These are phyloP conservation scores for mouse (Mus musculus) DNA, from an alignment of 2,113 vertebrate genomes.

Conservation along the genomic window GRCm39 chr12:56381501-56382000, in stretches of 20 bases:
- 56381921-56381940: background rate
- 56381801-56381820: background rate
- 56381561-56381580: background rate
- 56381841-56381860: background rate
- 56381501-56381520: slow-evolving; percentile 65
- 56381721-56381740: background rate
- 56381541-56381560: background rate
- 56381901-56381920: slow-evolving; percentile 41
- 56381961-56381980: background rate
- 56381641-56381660: background rate
- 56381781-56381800: background rate
- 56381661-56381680: background rate
- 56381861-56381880: slow-evolving; percentile 20
- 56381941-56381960: background rate
- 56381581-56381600: background rate
- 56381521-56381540: slow-evolving; percentile 2
- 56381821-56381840: background rate
- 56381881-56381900: slow-evolving; percentile 31
- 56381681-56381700: background rate
- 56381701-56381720: background rate
- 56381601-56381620: slow-evolving; percentile 4
- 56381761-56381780: background rate
- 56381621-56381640: background rate
- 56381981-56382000: background rate
- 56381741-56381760: background rate